Conservation (phyloP, 1,140 invertebrate species). For the Pseudoatta argentina region DNA sequence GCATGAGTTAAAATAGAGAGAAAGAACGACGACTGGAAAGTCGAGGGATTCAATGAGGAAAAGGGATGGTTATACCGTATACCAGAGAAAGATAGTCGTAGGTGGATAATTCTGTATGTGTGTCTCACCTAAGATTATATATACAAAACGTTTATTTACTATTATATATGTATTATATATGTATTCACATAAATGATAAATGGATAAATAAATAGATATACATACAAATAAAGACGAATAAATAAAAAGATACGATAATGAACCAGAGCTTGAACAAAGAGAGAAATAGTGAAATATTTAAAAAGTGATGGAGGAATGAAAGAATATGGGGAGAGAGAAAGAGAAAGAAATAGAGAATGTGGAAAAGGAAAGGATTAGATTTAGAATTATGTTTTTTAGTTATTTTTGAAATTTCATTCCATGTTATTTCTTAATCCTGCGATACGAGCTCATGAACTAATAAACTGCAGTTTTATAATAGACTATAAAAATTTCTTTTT, state of each 20-base stretch:
- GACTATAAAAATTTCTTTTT: neutral
- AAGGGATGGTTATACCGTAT: neutral
- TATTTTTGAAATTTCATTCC: no score
- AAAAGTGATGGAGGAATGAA: neutral
- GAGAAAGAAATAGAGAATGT: neutral
- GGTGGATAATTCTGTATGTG: neutral
- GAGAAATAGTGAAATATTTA: neutral
- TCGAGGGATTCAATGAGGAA: slow-evolving; percentile 29
- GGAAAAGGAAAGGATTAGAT: slow-evolving; percentile 20
- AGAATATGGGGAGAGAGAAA: no score
- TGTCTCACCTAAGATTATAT: neutral
- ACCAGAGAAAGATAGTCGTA: slow-evolving; percentile 20
- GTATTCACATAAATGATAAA: neutral
- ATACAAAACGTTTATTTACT: no score
- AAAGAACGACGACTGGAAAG: slow-evolving; percentile 53
- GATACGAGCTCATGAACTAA: neutral
- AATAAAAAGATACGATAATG: neutral
- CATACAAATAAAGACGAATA: neutral
- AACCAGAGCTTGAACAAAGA: neutral
- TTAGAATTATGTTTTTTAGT: slow-evolving; percentile 66
- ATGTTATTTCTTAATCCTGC: neutral
- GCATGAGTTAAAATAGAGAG: slow-evolving; percentile 79
- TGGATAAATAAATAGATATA: neutral
- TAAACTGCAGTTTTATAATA: neutral
- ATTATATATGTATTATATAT: neutral